Evolutionary conservation across 2,888 invertebrate genomes (phyloP).

Genomic region (Meloe dianella): DNA sequence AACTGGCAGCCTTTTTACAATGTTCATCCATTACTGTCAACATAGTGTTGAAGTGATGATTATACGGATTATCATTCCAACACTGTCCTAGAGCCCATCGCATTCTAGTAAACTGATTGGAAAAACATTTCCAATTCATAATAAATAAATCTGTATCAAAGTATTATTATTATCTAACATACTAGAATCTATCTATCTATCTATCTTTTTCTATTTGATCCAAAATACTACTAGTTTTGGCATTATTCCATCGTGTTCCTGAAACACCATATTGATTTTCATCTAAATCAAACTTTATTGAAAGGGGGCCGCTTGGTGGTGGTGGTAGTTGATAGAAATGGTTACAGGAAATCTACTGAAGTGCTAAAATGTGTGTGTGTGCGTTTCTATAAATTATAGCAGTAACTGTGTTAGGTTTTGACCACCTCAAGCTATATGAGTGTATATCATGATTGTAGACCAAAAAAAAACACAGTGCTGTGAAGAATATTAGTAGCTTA

Average conservation of each 20-base stretch:
- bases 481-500: neutral
- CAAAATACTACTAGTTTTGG: neutral
- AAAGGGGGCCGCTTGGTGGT: neutral
- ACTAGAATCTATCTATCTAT: neutral
- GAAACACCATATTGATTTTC: neutral
- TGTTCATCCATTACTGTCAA: no score
- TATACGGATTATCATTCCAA: no score
- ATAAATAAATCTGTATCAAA: no score
- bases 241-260: neutral
- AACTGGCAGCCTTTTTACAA: no score
- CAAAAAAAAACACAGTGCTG: neutral
- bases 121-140: no score
- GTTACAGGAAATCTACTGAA: no score
- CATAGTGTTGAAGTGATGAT: no score
- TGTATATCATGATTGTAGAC: neutral
- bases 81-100: no score
- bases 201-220: neutral
- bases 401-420: neutral
- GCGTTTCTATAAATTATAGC: neutral
- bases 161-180: no score
- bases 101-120: no score
- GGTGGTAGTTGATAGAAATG: no score
- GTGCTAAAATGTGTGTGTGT: no score
- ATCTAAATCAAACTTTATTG: neutral
- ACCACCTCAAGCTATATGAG: neutral